Evolutionary conservation across 2,113 vertebrate species (phyloP), one percentile per base, ranked within the genome.

Genomic region (Leucoraja erinaceus): DNA sequence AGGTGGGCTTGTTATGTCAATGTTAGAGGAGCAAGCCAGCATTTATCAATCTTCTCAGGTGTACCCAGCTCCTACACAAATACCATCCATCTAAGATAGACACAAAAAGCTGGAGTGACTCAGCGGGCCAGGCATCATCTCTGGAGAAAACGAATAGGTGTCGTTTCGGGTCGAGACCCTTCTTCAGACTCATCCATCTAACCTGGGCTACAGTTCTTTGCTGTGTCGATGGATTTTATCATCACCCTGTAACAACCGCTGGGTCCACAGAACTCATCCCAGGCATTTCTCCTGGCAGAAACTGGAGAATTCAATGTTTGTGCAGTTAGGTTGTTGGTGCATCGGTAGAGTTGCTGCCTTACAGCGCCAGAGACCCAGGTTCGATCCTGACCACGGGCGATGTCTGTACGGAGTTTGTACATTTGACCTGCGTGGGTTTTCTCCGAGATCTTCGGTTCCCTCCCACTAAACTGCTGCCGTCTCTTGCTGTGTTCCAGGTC

Each of bases 401-500:
- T 47, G 38, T 47, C 38, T 47, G 38, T 47, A 47, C 3, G 38
- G 38, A 47, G 38, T 47, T 47, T 47, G 38, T 47, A 47, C 38
- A 3, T 47, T 47, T 47, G 38, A 47, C 38, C 38, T 47, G 38
- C 38, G 38, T 47, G 38, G 38, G 38, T 47, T 47, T 47, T 47
- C 38, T 47, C n/a, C 38, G 38, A 47, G n/a, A n/a, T n/a, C n/a
- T n/a, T n/a, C n/a, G n/a, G n/a, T n/a, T n/a, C n/a, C n/a, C n/a
- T n/a, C n/a, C n/a, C n/a, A n/a, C n/a, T n/a, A n/a, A n/a, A 88
- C 59, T 33, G 83, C 61, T 63, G 0, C 28, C 9, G 18, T 54
- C 59, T 61, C n/a, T n/a, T 88, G 59, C n/a, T 88, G 83, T 91
- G 33, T 74, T 14, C 83, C 94, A 99, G 98, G 95, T 98, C 98